Base-by-base conservation (phyloP, 1,140 invertebrate species). In the Wiebesia pumilae region DNA sequence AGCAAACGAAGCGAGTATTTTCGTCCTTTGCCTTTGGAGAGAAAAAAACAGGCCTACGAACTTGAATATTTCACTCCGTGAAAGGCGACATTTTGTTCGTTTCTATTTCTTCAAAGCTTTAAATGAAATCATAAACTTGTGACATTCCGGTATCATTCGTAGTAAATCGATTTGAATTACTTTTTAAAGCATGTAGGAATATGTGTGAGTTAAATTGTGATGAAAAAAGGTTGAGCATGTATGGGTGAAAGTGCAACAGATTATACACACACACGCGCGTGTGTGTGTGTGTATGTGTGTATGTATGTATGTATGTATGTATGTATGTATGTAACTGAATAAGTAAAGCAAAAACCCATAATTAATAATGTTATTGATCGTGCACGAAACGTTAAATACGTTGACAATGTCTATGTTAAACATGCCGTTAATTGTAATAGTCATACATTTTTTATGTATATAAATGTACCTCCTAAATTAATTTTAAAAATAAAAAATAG, bases 401-500 rank as follows among this genome's bases (percentile, higher is more conserved):
- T 83, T 87, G 75, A 80, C 79, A 58, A 87, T 80, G 78, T 87
- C 78, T 85, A 85, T 85, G 73, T 87, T 87, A 85, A 85, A 87
- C 71, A 87, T 87, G 73, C 83, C 71, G 89, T 86, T 91, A 90
- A 91, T 89, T 91, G 90, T 91, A 90, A 90, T 89, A 90, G 90
- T 91, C 88, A 91, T 90, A 92, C 90, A 90, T 92, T 92, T 92
- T 92, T 92, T 92, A 92, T 92, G 91, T 92, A 92, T 92, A 92
- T 92, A 92, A 91, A 92, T 92, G 91, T 92, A 92, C 90, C 89
- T 91, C 88, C 88, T 91, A 92, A 91, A 92, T 89, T 92, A 91
- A 91, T 90, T 92, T 91, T 91, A 90, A 92, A 92, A 91, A 91
- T 87, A 92, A 92, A 92, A 91, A 51, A 92, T 92, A 92, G 90